Evolutionary conservation across 1,140 invertebrate species (phyloP).

Genomic region (Eupristina koningsbergeri): DNA sequence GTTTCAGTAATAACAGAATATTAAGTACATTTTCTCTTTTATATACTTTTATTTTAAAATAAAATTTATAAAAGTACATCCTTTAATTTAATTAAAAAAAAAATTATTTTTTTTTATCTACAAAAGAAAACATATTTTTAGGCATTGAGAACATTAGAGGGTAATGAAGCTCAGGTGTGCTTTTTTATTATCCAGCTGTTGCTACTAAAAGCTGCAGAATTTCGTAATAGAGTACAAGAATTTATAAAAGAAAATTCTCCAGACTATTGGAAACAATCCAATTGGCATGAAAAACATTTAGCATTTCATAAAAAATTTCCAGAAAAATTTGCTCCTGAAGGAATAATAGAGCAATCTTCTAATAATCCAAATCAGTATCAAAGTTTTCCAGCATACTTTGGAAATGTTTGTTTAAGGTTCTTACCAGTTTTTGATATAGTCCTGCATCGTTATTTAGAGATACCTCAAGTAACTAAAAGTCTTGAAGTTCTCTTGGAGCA

Average conservation of each 20-base stretch:
- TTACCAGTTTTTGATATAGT: conserved; percentile 96
- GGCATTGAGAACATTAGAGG: conserved; percentile 91
- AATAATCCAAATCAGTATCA: conserved; percentile 74
- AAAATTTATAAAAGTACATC: too few relatives aligned
- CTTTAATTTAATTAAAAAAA: too few relatives aligned
- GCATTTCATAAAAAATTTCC: conserved; percentile 95
- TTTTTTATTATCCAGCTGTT: conserved; percentile 95
- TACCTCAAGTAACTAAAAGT: conserved; percentile 89
- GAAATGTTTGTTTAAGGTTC: conserved; percentile 95
- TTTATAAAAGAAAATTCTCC: conserved; percentile 95
- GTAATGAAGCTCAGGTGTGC: conserved; percentile 94
- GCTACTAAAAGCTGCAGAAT: conserved; percentile 88
- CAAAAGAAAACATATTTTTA: conserved; percentile 61
- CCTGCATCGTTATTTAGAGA: conserved; percentile 92
- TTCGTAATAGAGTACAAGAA: conserved; percentile 91
- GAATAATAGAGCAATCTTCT: conserved; percentile 78
- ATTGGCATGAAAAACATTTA: conserved; percentile 97
- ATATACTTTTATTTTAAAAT: too few relatives aligned
- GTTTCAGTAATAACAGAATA: too few relatives aligned
- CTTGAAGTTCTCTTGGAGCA: conserved; percentile 92
- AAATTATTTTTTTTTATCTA: not conserved
- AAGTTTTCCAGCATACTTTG: conserved; percentile 92
- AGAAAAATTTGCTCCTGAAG: conserved; percentile 95
- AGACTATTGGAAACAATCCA: conserved; percentile 95
- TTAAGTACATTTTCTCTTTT: too few relatives aligned